Conservation (phyloP, 2,113 vertebrate species). For the Acrocephalus arundinaceus region DNA sequence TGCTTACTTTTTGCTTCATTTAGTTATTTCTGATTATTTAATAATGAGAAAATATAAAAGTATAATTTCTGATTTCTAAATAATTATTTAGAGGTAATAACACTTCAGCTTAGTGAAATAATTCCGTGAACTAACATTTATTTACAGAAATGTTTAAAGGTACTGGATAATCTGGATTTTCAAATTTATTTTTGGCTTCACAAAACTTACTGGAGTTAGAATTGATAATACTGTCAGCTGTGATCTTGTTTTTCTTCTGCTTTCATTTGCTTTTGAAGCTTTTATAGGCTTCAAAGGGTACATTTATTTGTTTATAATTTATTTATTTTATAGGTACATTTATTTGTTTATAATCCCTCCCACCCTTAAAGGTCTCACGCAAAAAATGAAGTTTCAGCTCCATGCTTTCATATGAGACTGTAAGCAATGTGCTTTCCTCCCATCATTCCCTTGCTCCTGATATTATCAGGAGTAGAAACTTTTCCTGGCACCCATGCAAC, state of each 20-base stretch:
- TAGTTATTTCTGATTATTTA: background rate
- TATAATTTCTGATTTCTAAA: background rate
- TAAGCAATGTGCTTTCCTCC: background rate
- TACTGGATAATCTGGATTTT: background rate
- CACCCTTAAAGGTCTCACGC: background rate
- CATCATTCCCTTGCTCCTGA: background rate
- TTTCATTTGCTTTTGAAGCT: background rate
- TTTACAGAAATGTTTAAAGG: background rate
- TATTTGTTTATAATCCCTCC: background rate
- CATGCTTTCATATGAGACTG: background rate
- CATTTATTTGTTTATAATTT: background rate
- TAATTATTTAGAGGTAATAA: background rate
- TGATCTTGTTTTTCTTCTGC: background rate
- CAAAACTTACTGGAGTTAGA: background rate
- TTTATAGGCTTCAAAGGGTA: background rate
- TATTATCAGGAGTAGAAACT: background rate
- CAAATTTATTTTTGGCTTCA: background rate
- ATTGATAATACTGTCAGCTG: background rate
- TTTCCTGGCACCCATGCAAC: background rate
- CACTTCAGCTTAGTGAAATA: background rate
- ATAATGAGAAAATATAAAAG: background rate
- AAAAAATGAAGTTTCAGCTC: background rate
- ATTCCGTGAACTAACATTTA: background rate
- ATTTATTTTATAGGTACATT: background rate
- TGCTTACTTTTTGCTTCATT: background rate